These are phyloP conservation scores for Paramormyrops kingsleyae DNA, from an alignment of 2,113 vertebrate species.

Conservation along the genomic window DNA sequence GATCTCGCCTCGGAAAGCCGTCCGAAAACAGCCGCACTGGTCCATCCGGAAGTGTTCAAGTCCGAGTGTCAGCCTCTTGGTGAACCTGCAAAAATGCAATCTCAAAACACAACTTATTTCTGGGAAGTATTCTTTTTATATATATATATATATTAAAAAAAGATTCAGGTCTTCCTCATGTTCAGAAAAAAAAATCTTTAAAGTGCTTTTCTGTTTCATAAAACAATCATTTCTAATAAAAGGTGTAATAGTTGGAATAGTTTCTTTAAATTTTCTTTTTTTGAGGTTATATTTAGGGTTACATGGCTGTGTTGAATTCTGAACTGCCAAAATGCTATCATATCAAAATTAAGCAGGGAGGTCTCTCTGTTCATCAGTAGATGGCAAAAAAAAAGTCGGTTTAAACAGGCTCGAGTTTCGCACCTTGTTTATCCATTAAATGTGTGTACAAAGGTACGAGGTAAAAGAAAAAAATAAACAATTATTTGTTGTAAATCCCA, in stretches of 20 bases:
- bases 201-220: slow-evolving; percentile 69
- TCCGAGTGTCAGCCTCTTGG: slow-evolving; percentile 69
- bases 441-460: background rate
- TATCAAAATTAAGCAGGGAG: slow-evolving; percentile 45
- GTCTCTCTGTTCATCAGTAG: slow-evolving; percentile 20
- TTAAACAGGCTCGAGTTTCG: slow-evolving; percentile 5
- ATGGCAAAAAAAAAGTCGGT: slow-evolving; percentile 1
- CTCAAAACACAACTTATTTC: slow-evolving; percentile 31
- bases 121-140: slow-evolving; percentile 21
- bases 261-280: slow-evolving; percentile 56
- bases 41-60: slow-evolving; percentile 69
- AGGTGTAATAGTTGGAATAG: slow-evolving; percentile 79
- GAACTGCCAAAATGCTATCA: slow-evolving; percentile 51
- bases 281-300: slow-evolving; percentile 24
- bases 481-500: background rate
- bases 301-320: slow-evolving; percentile 36
- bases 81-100: slow-evolving; percentile 60
- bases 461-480: background rate
- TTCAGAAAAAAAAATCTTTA: slow-evolving; percentile 30
- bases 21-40: slow-evolving; percentile 49
- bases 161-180: slow-evolving; percentile 47
- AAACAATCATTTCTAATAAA: slow-evolving; percentile 81
- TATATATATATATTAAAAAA: background rate
- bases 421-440: slow-evolving; percentile 6
- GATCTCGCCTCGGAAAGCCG: slow-evolving; percentile 71